phyloP scores from a whole-genome alignment of 1,140 invertebrate genomes.

The Bradysia coprophila region DNA sequence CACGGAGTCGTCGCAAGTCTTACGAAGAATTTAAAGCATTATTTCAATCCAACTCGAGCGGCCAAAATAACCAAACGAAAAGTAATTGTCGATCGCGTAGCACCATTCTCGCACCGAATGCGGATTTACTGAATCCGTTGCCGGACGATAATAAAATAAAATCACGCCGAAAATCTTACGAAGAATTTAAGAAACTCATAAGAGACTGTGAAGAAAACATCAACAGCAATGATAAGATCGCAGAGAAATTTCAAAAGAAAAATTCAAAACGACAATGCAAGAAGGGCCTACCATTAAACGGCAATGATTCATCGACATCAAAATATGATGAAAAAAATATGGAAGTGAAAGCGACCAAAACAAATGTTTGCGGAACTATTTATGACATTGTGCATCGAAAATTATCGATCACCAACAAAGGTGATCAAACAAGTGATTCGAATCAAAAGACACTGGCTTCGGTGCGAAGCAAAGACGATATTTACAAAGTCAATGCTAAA shows the following conservation, averaged over 20 bases:
- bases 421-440: no score
- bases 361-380: not conserved
- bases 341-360: not conserved
- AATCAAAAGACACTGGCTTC: no score
- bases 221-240: no score
- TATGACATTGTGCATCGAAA: not conserved
- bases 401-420: not conserved
- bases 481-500: conserved; percentile 18
- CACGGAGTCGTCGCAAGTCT: conserved; percentile 22
- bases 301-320: not conserved
- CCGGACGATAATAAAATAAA: conserved; percentile 14
- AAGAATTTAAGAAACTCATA: conserved; percentile 22
- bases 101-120: no score
- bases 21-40: conserved; percentile 22
- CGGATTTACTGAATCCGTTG: not conserved
- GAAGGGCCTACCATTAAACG: not conserved
- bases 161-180: conserved; percentile 21
- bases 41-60: conserved; percentile 1
- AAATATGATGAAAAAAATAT: not conserved
- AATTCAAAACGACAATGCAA: not conserved
- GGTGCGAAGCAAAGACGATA: conserved; percentile 22
- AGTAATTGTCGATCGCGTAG: not conserved
- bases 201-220: conserved; percentile 14
- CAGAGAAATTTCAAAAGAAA: not conserved
- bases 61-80: not conserved